Percentiles rank a stretch among this genome's conserved stretches.
Evolutionary conservation across 1,140 invertebrate species (phyloP).

Genomic region (Orius insidiosus): DNA sequence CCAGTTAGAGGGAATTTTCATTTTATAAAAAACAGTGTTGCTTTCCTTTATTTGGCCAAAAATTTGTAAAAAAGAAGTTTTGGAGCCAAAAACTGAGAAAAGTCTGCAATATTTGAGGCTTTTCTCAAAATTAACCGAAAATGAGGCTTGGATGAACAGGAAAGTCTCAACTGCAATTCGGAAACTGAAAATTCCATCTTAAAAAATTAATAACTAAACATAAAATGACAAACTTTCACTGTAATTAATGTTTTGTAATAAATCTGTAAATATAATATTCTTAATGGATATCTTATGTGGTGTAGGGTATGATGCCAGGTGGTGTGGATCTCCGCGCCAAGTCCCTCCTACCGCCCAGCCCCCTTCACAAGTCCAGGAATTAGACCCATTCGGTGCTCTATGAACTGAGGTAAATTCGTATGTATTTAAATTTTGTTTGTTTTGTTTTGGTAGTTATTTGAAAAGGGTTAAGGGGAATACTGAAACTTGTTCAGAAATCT

Average conservation of each 20-base stretch:
- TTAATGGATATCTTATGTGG: conserved; percentile 3
- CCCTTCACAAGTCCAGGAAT: conserved; percentile 15
- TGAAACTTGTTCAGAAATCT: too few relatives aligned
- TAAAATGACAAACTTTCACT: background rate
- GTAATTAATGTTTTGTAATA: background rate
- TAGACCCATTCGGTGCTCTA: conserved; percentile 24
- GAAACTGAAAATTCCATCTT: too few relatives aligned
- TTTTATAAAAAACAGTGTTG: too few relatives aligned
- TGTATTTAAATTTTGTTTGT: background rate
- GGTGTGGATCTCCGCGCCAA: conserved; percentile 17
- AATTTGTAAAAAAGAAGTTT: too few relatives aligned
- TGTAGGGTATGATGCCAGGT: conserved; percentile 13
- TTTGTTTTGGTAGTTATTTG: background rate
- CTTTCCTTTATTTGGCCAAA: too few relatives aligned
- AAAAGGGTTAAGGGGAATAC: background rate
- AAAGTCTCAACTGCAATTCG: too few relatives aligned
- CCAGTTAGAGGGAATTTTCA: too few relatives aligned
- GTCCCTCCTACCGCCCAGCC: conserved; percentile 11
- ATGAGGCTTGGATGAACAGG: too few relatives aligned
- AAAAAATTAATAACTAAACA: too few relatives aligned
- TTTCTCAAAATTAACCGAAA: too few relatives aligned
- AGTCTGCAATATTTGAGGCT: too few relatives aligned
- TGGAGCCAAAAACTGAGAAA: too few relatives aligned
- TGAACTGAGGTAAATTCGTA: conserved; percentile 16
- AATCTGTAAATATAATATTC: background rate